Base-by-base conservation (phyloP, 2,888 invertebrate species). In the Antheraea assamensis region DNA sequence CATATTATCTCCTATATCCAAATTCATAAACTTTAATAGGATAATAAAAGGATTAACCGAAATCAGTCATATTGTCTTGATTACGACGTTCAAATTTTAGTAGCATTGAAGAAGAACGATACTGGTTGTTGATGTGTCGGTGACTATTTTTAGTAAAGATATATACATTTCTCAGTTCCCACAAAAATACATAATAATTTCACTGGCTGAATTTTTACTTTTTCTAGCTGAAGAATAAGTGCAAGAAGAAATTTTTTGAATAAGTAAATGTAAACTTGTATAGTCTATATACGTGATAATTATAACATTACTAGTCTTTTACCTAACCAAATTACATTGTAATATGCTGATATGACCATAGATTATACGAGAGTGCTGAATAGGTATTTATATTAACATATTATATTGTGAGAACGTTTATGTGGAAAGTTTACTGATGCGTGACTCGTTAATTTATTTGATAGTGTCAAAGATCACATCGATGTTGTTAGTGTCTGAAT, bases 381-480 rank as follows among this genome's bases (percentile, higher is more conserved):
- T 52, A 49, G 27, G 49, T 64, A 66, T 15, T 35, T 24, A 13
- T 30, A 64, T 55, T 35, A 70, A 8, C 27, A 21, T 27, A 55
- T 58, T 64, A 27, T 35, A 19, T 49, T 72, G 49, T 68, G 30
- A 30, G 24, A 70, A 35, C 55, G 52, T 24, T 19, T 27, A 70
- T 3, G 27, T 70, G 79, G 80, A 83, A 83, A 82, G 81, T 77
- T 80, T 82, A 78, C 82, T 74, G 78, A 74, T 75, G 66, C 74
- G 73, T 81, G 82, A 84, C 75, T 85, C 80, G 81, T 73, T 76
- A 77, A 80, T 80, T 78, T 79, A 81, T 83, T 79, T 73, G 78
- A 78, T 75, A 70, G 81, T 82, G 86, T 84, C 82, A 86, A 77
- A 85, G 85, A 83, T 85, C 84, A 85, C 71, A 75, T 75, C 73